These are phyloP conservation scores for Anseranas semipalmata DNA, from an alignment of 2,113 vertebrate genomes.

Conservation along the genomic window DNA sequence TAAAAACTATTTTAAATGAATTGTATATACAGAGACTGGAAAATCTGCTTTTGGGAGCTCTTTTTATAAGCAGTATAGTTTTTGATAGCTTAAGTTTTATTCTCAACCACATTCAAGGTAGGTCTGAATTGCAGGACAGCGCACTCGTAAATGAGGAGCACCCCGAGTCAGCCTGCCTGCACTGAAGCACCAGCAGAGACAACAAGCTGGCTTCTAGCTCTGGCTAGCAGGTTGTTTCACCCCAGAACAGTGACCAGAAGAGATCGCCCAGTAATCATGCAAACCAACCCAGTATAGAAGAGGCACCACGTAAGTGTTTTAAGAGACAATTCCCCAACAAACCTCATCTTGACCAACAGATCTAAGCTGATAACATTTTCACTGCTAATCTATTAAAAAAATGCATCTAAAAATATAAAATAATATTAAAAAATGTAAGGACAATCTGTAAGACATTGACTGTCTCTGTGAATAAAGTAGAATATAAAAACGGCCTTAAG, in stretches of 20 bases:
- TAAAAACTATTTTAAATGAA: neutral
- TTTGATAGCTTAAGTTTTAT: conserved; percentile 3
- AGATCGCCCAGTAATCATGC: rapidly evolving
- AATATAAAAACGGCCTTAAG: too few species aligned
- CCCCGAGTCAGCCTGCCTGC: neutral
- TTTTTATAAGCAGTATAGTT: conserved; percentile 13
- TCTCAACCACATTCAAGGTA: neutral
- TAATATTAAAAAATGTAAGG: rapidly evolving
- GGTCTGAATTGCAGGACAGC: neutral
- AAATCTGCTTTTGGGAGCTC: neutral
- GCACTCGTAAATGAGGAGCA: rapidly evolving
- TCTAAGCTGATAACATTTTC: neutral
- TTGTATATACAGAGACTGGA: neutral
- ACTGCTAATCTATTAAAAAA: rapidly evolving
- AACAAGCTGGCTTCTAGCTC: neutral
- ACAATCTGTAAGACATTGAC: neutral
- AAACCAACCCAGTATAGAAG: neutral
- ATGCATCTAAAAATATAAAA: rapidly evolving
- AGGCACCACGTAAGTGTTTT: rapidly evolving
- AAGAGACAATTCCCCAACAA: neutral
- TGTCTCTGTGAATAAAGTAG: neutral
- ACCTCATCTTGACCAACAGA: neutral
- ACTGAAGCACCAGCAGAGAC: neutral
- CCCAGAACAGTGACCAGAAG: neutral
- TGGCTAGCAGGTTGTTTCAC: neutral